Evolutionary conservation across 2,888 invertebrate species (phyloP).

Genomic region (Drosophila kokeensis): DNA sequence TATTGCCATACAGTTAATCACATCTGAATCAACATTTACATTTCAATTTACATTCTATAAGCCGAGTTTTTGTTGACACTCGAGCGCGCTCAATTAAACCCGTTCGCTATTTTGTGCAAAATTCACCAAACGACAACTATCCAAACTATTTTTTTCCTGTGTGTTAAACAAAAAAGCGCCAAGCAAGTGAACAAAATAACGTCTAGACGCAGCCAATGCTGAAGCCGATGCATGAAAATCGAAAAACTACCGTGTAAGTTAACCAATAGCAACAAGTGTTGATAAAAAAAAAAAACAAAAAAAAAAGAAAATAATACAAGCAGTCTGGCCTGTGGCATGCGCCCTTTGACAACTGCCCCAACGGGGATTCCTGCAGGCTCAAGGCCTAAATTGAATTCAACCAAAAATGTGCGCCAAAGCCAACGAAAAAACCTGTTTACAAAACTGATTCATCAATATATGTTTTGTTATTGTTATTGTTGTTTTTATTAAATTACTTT

Average conservation of each 20-base stretch:
- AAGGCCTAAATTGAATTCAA: constrained; percentile 52
- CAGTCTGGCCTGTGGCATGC: constrained; percentile 28
- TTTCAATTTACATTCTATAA: constrained; percentile 5
- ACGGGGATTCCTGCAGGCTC: constrained; percentile 31
- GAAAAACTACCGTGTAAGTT: constrained; percentile 27
- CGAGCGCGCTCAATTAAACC: not conserved
- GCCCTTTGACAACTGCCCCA: constrained; percentile 12
- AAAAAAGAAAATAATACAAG: constrained; percentile 7
- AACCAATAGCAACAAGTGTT: constrained; percentile 46
- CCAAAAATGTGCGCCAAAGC: constrained; percentile 34
- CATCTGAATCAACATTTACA: constrained; percentile 17
- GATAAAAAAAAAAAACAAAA: not conserved
- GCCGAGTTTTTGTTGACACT: constrained; percentile 3
- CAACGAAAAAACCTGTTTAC: constrained; percentile 31
- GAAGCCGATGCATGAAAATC: constrained; percentile 5
- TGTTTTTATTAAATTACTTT: not conserved
- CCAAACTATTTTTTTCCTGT: constrained; percentile 5
- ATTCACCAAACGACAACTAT: constrained; percentile 1
- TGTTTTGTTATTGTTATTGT: not conserved
- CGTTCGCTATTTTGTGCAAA: constrained; percentile 10
- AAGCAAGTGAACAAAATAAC: constrained; percentile 7
- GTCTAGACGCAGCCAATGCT: not conserved
- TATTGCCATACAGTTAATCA: not conserved
- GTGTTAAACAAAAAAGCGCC: constrained; percentile 5
- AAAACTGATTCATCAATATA: constrained; percentile 56